Base-by-base conservation (phyloP, 1,140 invertebrate species). In the Antheraea mylitta region DNA sequence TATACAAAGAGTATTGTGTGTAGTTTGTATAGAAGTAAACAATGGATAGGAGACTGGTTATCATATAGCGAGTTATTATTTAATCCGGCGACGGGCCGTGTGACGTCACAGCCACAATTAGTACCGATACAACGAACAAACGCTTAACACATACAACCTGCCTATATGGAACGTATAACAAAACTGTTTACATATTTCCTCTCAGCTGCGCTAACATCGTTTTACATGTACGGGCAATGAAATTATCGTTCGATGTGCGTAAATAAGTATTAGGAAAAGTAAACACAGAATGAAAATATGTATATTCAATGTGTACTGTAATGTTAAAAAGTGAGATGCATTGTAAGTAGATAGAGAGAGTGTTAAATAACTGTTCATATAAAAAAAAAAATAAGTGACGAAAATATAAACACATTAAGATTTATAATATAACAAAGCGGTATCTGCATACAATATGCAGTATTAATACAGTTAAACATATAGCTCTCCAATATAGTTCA, bases 301-400 rank as follows among this genome's bases (percentile, higher is more conserved):
- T 64, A 80, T 79, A 76, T 82, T 77, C 67, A 79, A 83, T 83
- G 81, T 83, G 79, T 82, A 78, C 77, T 76, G 81, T 81, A 78
- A 85, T 81, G 83, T 83, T 74, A 7, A 42, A 42, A 42, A 42
- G n/a, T n/a, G n/a, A n/a, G n/a, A 78, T 77, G 78, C 76, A 68
- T 77, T 61, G 69, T 66, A 64, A 71, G 18, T 58, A 64, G 48
- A 48, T 71, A 36, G 11, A 16, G 30, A 61, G 10, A 36, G 60
- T 61, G 19, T 10, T 61, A 22, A 22, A 19, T 3, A 42, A 22
- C 18, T 42, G 9, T n/a, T 60, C 19, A 36, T 48, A 64, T 64
- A 70, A 64, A 37, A 63, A 69, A 73, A 61, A 65, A 64, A 42
- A 22, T 66, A 30, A 30, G 60, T 67, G 60, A 68, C 7, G 7